Percentiles rank a stretch among this genome's conserved stretches.
These are phyloP conservation scores for Poecile montanus DNA, from an alignment of 2,797 vertebrate species.

Conservation along the genomic window DNA sequence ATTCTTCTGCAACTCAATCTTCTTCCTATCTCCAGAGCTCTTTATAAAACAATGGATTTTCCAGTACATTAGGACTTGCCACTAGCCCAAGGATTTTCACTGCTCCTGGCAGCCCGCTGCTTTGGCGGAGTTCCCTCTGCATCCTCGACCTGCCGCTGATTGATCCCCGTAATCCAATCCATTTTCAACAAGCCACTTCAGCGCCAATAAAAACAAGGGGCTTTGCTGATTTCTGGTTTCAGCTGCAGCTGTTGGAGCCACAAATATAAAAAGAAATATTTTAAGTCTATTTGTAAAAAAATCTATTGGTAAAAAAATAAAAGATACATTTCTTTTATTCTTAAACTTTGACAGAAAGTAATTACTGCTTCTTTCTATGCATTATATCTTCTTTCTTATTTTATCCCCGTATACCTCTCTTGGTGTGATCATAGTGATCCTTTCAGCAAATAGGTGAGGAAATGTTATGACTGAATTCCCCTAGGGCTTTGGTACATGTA, in stretches of 20 bases:
- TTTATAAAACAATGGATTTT: slow-evolving; percentile 71
- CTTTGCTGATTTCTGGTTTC: slow-evolving; percentile 71
- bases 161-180: slow-evolving; percentile 74
- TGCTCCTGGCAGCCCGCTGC: slow-evolving; percentile 55
- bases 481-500: background rate
- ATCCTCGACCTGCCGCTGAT: slow-evolving; percentile 70
- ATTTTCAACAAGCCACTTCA: slow-evolving; percentile 72
- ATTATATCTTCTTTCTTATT: background rate
- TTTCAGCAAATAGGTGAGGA: background rate
- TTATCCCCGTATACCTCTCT: background rate
- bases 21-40: slow-evolving; percentile 61
- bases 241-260: slow-evolving; percentile 67
- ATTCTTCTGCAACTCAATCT: slow-evolving; percentile 5
- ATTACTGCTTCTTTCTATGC: background rate
- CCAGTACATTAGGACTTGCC: slow-evolving; percentile 58
- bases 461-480: background rate
- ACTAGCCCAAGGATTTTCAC: slow-evolving; percentile 62
- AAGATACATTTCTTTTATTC: slow-evolving; percentile 2
- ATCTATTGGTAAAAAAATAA: background rate
- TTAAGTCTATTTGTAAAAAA: slow-evolving; percentile 45
- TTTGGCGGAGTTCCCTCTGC: slow-evolving; percentile 65
- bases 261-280: slow-evolving; percentile 64
- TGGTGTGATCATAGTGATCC: background rate
- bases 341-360: background rate
- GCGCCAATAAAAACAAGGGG: slow-evolving; percentile 72